Percentiles rank a stretch among this genome's conserved stretches.
Conservation (phyloP, 2,888 invertebrate genomes). For the Lasioglossum marginatum region DNA sequence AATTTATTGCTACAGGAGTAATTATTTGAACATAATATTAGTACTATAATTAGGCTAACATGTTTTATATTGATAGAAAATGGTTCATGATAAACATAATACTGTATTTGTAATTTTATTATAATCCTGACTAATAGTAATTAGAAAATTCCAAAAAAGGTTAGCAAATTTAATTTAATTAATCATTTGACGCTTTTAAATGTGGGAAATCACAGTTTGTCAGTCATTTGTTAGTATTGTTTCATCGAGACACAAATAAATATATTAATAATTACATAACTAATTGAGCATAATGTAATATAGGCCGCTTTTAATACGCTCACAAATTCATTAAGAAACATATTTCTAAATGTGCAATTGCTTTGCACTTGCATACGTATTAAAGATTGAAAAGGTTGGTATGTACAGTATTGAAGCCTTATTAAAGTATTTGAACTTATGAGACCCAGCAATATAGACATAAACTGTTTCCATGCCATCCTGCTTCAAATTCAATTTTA, state of each 20-base stretch:
- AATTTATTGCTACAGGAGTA: conserved; percentile 29
- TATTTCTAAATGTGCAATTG: conserved; percentile 1
- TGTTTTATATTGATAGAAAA: conserved; percentile 32
- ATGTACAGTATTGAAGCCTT: neutral
- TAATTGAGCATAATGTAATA: conserved; percentile 25
- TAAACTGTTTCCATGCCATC: neutral
- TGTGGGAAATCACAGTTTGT: conserved; percentile 44
- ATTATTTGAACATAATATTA: conserved; percentile 25
- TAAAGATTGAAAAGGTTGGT: neutral
- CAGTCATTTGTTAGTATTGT: conserved; percentile 31
- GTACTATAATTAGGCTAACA: conserved; percentile 36
- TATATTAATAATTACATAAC: conserved; percentile 32
- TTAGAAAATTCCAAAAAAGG: conserved; percentile 2
- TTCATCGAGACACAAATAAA: conserved; percentile 20
- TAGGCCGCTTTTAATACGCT: conserved; percentile 32
- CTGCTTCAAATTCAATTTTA: conserved; percentile 2
- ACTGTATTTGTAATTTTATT: conserved; percentile 40
- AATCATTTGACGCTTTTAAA: conserved; percentile 13
- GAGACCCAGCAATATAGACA: neutral
- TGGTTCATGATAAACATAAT: conserved; percentile 46
- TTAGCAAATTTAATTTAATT: no score
- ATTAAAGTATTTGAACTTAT: neutral
- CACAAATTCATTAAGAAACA: conserved; percentile 12
- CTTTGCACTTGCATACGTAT: conserved; percentile 3
- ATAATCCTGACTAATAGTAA: conserved; percentile 30